Conservation (phyloP, 2,113 vertebrate species). For the Pipra filicauda region DNA sequence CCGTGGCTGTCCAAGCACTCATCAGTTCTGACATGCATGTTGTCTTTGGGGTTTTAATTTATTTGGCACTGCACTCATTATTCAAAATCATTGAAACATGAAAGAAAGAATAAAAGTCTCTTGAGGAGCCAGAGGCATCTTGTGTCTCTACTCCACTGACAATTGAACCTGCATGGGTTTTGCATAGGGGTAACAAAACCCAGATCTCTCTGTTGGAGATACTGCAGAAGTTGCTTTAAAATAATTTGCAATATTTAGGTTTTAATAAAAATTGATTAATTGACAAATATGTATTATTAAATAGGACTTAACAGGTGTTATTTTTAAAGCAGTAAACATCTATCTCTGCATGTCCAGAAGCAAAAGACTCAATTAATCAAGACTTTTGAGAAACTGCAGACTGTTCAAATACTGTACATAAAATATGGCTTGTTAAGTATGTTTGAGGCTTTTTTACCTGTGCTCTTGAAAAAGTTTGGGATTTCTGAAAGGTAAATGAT, state of each 20-base stretch:
- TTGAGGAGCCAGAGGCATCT: conserved; percentile 40
- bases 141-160: background rate
- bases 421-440: background rate
- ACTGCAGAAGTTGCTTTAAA: background rate
- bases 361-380: background rate
- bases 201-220: background rate
- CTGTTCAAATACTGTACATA: background rate
- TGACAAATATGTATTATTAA: background rate
- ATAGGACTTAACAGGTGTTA: background rate
- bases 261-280: background rate
- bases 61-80: conserved; percentile 28
- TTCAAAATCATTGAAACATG: conserved; percentile 33
- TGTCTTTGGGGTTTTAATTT: conserved; percentile 27
- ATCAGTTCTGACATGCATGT: conserved; percentile 52
- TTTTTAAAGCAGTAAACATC: background rate
- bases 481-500: background rate
- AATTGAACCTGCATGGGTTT: background rate
- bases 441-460: background rate
- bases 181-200: background rate
- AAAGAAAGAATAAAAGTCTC: conserved; percentile 4
- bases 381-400: background rate
- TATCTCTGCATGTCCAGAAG: background rate
- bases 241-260: background rate
- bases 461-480: background rate
- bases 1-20: background rate